phyloP scores from a whole-genome alignment of 2,797 vertebrate species.

The Poecilia picta region DNA sequence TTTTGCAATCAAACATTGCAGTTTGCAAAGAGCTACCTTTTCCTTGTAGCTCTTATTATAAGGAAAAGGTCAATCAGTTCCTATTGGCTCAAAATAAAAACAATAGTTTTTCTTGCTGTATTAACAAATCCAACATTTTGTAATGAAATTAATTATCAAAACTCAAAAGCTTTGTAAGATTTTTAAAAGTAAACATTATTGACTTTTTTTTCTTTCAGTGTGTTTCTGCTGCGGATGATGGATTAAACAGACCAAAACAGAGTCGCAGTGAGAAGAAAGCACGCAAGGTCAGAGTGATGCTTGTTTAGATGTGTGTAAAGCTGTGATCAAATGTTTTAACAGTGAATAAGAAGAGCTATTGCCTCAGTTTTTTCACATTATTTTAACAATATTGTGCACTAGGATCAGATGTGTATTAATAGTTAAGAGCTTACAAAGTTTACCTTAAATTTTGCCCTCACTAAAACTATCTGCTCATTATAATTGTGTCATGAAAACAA shows the following conservation, averaged over 20 bases:
- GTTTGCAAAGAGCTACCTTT: too few species aligned
- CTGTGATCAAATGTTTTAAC: neutral
- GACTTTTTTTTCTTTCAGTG: slow-evolving; percentile 68
- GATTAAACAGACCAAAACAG: slow-evolving; percentile 90
- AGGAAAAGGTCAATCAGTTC: neutral
- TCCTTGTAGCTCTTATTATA: neutral
- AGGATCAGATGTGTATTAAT: neutral
- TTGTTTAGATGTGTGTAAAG: neutral
- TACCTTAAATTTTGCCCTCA: neutral
- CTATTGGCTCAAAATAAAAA: neutral
- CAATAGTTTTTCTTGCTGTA: neutral
- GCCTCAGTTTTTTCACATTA: neutral
- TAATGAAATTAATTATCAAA: neutral
- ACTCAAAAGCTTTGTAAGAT: neutral
- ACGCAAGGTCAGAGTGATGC: slow-evolving; percentile 86
- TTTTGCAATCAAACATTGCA: too few species aligned
- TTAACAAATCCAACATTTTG: neutral
- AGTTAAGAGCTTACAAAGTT: neutral
- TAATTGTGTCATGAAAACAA: neutral
- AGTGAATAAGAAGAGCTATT: neutral
- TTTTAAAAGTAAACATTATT: neutral
- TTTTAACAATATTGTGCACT: neutral
- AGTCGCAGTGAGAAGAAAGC: slow-evolving; percentile 98
- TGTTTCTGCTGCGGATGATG: slow-evolving; percentile 85
- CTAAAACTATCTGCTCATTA: neutral